Evolutionary conservation across 2,888 invertebrate species (phyloP).

Genomic region (Brenthis ino): DNA sequence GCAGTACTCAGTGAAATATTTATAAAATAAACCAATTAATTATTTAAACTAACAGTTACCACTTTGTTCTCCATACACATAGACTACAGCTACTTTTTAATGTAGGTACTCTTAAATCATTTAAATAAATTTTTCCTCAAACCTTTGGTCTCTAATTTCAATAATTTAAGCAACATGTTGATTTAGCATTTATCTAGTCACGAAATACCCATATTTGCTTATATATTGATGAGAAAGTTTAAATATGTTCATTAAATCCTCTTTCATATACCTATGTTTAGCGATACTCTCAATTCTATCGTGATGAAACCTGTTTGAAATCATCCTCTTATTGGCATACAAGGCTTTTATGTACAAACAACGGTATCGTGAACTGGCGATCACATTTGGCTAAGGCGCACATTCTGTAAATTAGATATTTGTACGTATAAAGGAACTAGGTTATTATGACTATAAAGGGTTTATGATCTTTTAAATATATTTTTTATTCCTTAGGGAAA

Average conservation of each 20-base stretch:
- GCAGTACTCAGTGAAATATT: no score
- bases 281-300: background rate
- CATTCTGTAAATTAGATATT: conserved; percentile 11
- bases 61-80: no score
- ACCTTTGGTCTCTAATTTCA: no score
- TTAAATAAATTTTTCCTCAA: no score
- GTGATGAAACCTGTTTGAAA: conserved; percentile 4
- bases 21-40: no score
- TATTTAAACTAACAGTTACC: no score
- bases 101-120: no score
- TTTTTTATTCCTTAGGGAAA: no score
- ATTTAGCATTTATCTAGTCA: no score
- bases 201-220: no score
- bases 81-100: no score
- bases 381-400: conserved; percentile 31
- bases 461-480: background rate
- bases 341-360: conserved; percentile 22
- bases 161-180: no score
- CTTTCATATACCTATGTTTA: background rate
- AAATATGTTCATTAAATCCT: background rate
- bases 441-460: background rate
- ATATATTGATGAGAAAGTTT: background rate
- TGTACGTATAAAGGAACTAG: background rate
- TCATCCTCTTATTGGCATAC: conserved; percentile 10
- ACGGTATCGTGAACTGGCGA: conserved; percentile 29